phyloP scores from a whole-genome alignment of 2,797 vertebrate species.

The Sebastes steindachneri region DNA sequence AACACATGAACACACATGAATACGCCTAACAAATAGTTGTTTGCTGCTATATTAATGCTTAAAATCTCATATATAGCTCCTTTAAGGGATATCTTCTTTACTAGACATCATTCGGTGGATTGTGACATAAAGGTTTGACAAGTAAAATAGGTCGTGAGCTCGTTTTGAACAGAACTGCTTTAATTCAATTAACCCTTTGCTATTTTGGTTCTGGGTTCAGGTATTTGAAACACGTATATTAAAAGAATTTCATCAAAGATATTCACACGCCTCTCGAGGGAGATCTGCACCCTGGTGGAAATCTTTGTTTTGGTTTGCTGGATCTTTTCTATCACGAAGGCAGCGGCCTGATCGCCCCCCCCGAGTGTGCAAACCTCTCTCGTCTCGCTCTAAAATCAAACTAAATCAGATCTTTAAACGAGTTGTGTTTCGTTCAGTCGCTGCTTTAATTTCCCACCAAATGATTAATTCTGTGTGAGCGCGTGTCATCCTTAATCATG shows the following conservation, averaged over 20 bases:
- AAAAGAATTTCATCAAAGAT: constrained; percentile 16
- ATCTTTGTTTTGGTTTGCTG: constrained; percentile 2
- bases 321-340: constrained; percentile 14
- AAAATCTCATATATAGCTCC: not conserved
- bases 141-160: constrained; percentile 25
- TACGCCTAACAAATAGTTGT: not conserved
- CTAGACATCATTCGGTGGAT: not conserved
- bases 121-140: not conserved
- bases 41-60: not conserved
- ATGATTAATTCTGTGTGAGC: not conserved
- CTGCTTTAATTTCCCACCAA: constrained; percentile 31
- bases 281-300: not conserved
- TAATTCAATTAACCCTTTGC: constrained; percentile 29
- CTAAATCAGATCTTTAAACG: not conserved
- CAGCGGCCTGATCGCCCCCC: constrained; percentile 7
- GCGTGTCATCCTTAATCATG: not conserved
- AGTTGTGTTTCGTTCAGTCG: not conserved
- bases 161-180: constrained; percentile 13
- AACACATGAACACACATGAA: too few relatives aligned
- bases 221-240: not conserved
- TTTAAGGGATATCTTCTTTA: not conserved
- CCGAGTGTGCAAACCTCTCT: not conserved
- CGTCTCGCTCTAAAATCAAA: constrained; percentile 33
- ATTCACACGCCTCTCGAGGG: not conserved
- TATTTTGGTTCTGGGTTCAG: constrained; percentile 21